Base-by-base conservation (phyloP, 2,888 invertebrate species). In the Polyommatus icarus region DNA sequence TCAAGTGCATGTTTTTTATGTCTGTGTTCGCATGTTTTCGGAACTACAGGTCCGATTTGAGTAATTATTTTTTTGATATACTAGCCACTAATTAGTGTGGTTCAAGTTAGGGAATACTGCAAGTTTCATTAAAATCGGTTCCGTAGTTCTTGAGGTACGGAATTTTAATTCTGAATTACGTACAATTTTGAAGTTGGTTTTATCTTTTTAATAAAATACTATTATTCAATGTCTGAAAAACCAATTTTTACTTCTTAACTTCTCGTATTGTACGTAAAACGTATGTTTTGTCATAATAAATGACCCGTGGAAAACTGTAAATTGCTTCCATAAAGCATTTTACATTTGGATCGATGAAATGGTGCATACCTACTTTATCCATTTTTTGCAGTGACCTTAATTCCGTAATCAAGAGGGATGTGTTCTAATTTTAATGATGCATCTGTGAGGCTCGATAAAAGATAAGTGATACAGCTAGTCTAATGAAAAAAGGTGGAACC, bases 301-400 rank as follows among this genome's bases (percentile, higher is more conserved):
- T 29, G 67, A 67, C 24, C 67, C 67, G 67, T 67, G 29, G 20
- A 29, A 67, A 29, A 20, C 67, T 67, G 24, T 67, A 12, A 29
- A 29, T 67, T 29, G 67, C 24, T 67, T 29, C 12, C 29, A 67
- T 46, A 12, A 71, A 12, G n/a, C n/a, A 76, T 57, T 77, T 77
- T 77, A 12, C 71, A 77, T 50, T n/a, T 3, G 8, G 54, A 77
- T 77, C 76, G 76, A 77, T 77, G 71, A 10, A 67, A 29, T 76
- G 50, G 50, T 71, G 50, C 46, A 76, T 76, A 71, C 46, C 71
- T 76, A 71, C 71, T 10, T 71, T 76, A 29, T 50, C 50, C 18
- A 50, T 71, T 71, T 76, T 76, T 24, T 76, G 46, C 76, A 67
- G 6, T 75, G 75, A 54, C 54, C 75, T 75, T 75, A 75, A 50